Evolutionary conservation across 92 coral and sea anemone species (phyloP).

Genomic region (Zoanthus sociatus): DNA sequence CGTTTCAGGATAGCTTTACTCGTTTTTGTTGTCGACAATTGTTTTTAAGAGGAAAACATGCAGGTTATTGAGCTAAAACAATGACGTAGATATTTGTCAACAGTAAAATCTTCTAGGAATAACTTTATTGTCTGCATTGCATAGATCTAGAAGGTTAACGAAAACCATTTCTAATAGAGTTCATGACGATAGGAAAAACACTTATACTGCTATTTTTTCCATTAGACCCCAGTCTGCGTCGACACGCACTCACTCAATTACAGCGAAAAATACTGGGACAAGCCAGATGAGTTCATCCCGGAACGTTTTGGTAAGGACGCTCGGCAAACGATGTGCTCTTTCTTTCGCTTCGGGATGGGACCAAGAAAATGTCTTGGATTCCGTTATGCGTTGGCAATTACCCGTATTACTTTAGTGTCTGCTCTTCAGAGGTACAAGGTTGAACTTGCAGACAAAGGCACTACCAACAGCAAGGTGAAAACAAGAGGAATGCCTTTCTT

Average conservation of each 20-base stretch:
- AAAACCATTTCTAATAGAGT: too few relatives aligned
- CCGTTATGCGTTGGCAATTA: slow-evolving; percentile 90
- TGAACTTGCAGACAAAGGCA: slow-evolving; percentile 56
- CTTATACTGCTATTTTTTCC: neutral
- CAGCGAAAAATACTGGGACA: slow-evolving; percentile 79
- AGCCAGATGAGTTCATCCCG: slow-evolving; percentile 82
- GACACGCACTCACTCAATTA: slow-evolving; percentile 88
- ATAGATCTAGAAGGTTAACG: too few relatives aligned
- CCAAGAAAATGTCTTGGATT: slow-evolving; percentile 93
- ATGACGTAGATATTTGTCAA: too few relatives aligned
- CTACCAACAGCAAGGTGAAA: slow-evolving; percentile 62
- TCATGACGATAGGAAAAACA: too few relatives aligned
- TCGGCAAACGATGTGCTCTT: slow-evolving; percentile 77
- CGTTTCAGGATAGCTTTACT: too few relatives aligned
- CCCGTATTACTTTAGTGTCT: slow-evolving; percentile 76
- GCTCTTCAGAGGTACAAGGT: slow-evolving; percentile 72
- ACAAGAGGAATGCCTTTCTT: slow-evolving; percentile 78
- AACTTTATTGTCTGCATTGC: too few relatives aligned
- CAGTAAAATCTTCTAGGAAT: too few relatives aligned
- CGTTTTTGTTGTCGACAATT: too few relatives aligned
- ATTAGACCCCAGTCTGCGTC: slow-evolving; percentile 90
- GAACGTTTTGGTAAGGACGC: slow-evolving; percentile 77
- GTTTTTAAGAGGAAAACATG: too few relatives aligned
- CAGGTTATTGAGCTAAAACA: too few relatives aligned
- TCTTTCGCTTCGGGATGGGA: slow-evolving; percentile 95